Evolutionary conservation across 2,888 invertebrate species (phyloP).

Genomic region (Bimastos eiseni): DNA sequence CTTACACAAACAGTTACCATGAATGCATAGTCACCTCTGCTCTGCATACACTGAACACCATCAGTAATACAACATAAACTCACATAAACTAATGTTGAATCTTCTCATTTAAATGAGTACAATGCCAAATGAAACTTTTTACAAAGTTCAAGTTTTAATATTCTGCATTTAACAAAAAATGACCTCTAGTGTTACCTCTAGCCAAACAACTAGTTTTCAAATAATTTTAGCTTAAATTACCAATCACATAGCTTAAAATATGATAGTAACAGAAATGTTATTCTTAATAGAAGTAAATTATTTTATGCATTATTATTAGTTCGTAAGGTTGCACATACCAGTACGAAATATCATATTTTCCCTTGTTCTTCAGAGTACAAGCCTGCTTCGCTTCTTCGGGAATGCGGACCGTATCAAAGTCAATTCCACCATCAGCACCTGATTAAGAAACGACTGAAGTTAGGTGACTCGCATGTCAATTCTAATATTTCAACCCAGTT

Average conservation of each 20-base stretch:
- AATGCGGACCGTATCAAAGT: constrained; percentile 61
- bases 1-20: not conserved
- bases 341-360: constrained; percentile 62
- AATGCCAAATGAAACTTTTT: not conserved
- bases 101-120: not conserved
- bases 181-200: not conserved
- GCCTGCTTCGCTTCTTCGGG: constrained; percentile 60
- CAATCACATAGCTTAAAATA: no score
- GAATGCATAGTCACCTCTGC: not conserved
- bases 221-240: no score
- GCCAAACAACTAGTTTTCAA: no score
- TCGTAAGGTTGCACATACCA: constrained; percentile 50
- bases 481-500: not conserved
- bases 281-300: not conserved
- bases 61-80: not conserved
- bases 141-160: not conserved
- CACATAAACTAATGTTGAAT: no score
- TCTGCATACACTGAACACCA: not conserved
- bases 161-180: not conserved
- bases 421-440: constrained; percentile 62
- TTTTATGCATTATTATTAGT: not conserved
- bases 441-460: not conserved
- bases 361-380: constrained; percentile 62
- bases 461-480: not conserved
- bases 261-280: not conserved